Evolutionary conservation across 1,140 invertebrate genomes (phyloP).

Genomic region (Rhysida immarginata): DNA sequence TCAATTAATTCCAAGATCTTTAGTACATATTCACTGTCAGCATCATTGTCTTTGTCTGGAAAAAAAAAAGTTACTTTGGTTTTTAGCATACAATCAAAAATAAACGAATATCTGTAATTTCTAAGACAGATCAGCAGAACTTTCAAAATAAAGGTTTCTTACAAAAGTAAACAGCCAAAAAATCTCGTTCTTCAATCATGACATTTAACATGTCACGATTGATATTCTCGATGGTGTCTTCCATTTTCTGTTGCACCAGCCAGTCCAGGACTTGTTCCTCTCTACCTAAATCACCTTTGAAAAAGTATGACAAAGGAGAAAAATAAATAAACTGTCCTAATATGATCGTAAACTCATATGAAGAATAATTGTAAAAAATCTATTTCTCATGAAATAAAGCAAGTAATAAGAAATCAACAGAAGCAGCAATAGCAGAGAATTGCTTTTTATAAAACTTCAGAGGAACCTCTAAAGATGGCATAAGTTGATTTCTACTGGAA

Average conservation of each 20-base stretch:
- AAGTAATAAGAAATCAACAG: neutral
- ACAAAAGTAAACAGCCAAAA: constrained; percentile 85
- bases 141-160: constrained; percentile 40
- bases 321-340: too few species aligned
- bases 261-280: constrained; percentile 72
- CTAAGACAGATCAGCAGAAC: neutral
- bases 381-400: too few species aligned
- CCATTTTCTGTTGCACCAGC: constrained; percentile 82
- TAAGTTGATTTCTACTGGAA: too few species aligned
- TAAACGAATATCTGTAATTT: too few species aligned
- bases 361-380: neutral
- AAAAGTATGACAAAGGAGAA: neutral
- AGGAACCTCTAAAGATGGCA: too few species aligned
- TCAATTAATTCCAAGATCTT: constrained; percentile 78
- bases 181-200: constrained; percentile 79
- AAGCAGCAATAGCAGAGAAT: neutral
- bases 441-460: too few species aligned
- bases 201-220: constrained; percentile 65
- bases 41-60: constrained; percentile 57
- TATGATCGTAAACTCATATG: neutral
- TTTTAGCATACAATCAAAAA: too few species aligned
- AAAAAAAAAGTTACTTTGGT: too few species aligned
- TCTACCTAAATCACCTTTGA: constrained; percentile 67
- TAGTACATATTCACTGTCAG: constrained; percentile 36
- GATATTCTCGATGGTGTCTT: constrained; percentile 83